Percentiles rank a stretch among this genome's conserved stretches.
Conservation (phyloP, 1,140 invertebrate species). For the Galleria mellonella region DNA sequence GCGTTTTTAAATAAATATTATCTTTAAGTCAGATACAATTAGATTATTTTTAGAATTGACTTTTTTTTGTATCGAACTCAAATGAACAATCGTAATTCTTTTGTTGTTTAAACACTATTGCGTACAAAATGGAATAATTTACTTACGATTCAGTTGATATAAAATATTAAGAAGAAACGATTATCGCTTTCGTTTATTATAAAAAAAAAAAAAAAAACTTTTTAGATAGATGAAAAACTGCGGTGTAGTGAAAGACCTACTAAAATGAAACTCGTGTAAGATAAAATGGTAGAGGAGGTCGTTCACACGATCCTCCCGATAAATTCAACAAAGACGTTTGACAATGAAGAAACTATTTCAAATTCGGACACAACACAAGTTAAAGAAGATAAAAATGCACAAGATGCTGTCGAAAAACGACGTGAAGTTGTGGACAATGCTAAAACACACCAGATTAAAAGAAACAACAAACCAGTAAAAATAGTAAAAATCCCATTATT, state of each 20-base stretch:
- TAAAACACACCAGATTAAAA: constrained; percentile 64
- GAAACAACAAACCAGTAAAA: constrained; percentile 5
- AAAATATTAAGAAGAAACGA: constrained; percentile 8
- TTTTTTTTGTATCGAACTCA: too few species aligned
- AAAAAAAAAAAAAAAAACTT: not conserved
- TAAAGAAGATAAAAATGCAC: constrained; percentile 9
- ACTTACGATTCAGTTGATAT: too few species aligned
- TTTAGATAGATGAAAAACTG: constrained; percentile 6
- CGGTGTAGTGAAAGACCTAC: constrained; percentile 19
- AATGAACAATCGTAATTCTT: too few species aligned
- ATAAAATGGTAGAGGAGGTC: constrained; percentile 62
- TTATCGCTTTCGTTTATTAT: constrained; percentile 17
- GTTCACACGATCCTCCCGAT: constrained; percentile 52
- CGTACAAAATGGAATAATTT: too few species aligned
- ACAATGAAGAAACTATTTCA: constrained; percentile 27
- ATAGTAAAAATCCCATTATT: constrained; percentile 21
- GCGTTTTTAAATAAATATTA: too few species aligned
- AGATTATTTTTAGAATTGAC: too few species aligned
- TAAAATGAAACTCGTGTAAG: constrained; percentile 51
- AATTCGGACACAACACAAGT: constrained; percentile 37
- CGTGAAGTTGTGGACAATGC: constrained; percentile 49
- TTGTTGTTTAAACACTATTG: too few species aligned
- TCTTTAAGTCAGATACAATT: too few species aligned
- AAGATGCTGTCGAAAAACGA: constrained; percentile 22
- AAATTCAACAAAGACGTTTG: constrained; percentile 22